phyloP scores from a whole-genome alignment of 2,888 invertebrate genomes.

The Odontocerum albicorne region DNA sequence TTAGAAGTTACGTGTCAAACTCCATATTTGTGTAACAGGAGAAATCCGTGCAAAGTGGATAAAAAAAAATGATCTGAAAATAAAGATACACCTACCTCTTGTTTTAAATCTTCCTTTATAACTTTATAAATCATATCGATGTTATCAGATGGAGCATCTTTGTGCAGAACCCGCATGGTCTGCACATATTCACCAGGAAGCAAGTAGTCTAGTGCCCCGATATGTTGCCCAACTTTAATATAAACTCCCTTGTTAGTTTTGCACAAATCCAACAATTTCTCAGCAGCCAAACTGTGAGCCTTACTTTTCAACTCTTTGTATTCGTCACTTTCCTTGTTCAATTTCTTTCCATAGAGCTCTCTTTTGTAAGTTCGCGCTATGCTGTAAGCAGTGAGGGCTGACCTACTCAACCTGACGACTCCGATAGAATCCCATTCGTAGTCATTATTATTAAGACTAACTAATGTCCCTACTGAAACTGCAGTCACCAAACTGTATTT shows the following conservation, averaged over 20 bases:
- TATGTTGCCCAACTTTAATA: slow-evolving; percentile 94
- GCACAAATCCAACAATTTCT: slow-evolving; percentile 83
- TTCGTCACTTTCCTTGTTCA: slow-evolving; percentile 66
- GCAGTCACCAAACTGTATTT: slow-evolving; percentile 24
- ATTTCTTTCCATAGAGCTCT: slow-evolving; percentile 65
- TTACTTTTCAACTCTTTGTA: slow-evolving; percentile 70
- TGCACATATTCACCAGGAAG: slow-evolving; percentile 91
- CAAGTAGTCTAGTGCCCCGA: slow-evolving; percentile 93
- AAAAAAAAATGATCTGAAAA: too few relatives aligned
- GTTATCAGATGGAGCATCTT: slow-evolving; percentile 85
- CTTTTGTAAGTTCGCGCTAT: slow-evolving; percentile 80
- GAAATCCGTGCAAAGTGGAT: too few relatives aligned
- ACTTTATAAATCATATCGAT: slow-evolving; percentile 84
- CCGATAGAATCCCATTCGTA: slow-evolving; percentile 77
- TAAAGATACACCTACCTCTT: slow-evolving; percentile 61
- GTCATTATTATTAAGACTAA: slow-evolving; percentile 48
- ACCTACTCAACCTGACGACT: slow-evolving; percentile 83
- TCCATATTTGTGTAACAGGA: too few relatives aligned
- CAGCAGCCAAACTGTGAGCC: slow-evolving; percentile 84
- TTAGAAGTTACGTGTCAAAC: too few relatives aligned
- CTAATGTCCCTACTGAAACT: slow-evolving; percentile 15
- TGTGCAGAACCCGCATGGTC: slow-evolving; percentile 89
- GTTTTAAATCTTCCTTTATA: slow-evolving; percentile 85
- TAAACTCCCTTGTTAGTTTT: slow-evolving; percentile 94
- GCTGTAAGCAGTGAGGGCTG: slow-evolving; percentile 77